Base-by-base conservation (phyloP, 2,888 invertebrate species). In the Limulus polyphemus region DNA sequence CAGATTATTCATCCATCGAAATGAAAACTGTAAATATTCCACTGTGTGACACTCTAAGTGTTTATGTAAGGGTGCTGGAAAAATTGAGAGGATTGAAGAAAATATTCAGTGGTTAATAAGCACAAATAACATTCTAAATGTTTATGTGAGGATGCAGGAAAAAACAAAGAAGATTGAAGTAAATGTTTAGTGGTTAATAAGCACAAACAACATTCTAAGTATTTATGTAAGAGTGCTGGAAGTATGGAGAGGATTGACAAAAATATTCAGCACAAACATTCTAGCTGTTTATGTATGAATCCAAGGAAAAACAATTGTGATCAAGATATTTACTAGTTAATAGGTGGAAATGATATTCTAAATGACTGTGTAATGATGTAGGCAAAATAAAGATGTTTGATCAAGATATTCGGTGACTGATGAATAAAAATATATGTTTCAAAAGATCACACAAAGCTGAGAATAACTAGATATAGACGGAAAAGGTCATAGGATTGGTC, bases 1-100 rank as follows among this genome's bases (percentile, higher is more conserved):
- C 60, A 99, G 82, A 81, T 99, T 99, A 79, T 99, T 99, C 90
- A 99, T 93, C 99, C 99, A 99, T 14, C 99, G 86, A 80, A 99
- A 99, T 1, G 98, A 92, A 79, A 99, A 99, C 79, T 99, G 98
- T 55, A 99, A 83, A 79, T 97, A 99, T 79, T 99, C 97, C 10
- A 99, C 92, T 61, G 90, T 90, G 75, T 99, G 94, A 49, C 82
- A 81, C 75, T 89, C 88, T 59, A 99, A 80, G 78, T 99, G 99
- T 71, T 85, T 84, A 80, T 98, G 94, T 11, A 99, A 81, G 0
- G 86, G 86, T 52, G 82, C 87, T 87, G 73, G 52, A 71, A 67
- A 51, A 61, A 70, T 66, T 46, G 57, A 65, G 59, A n/a, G n/a
- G n/a, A n/a, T n/a, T n/a, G n/a, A n/a, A n/a, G n/a, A n/a, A n/a